Base-by-base conservation (phyloP, 2,888 invertebrate species). In the Eristalis pertinax region DNA sequence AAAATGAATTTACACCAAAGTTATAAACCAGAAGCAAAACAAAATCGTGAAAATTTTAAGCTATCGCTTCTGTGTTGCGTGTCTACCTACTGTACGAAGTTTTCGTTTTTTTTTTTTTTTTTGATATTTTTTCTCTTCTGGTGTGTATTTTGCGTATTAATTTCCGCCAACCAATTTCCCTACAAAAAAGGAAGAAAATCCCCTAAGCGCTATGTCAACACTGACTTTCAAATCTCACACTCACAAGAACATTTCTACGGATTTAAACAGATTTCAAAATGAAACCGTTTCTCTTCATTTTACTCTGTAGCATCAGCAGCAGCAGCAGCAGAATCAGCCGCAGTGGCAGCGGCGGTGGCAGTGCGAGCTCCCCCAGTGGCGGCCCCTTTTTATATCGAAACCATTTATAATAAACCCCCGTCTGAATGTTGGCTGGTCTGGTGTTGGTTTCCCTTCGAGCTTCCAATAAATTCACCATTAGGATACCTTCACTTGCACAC, bases 381-480 rank as follows among this genome's bases (percentile, higher is more conserved):
- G 32, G 43, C 62, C 26, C 32, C 68, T 85, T 78, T 86, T 83
- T 83, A 86, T 79, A 86, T 82, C 78, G 86, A 83, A 86, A 78
- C 83, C 82, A 86, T 86, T 86, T 86, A 82, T 86, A 74, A 86
- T 83, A 83, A 78, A 64, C 74, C 83, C 70, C 77, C 62, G 83
- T 62, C 62, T 70, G 70, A 78, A 86, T 77, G 81, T 65, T 80
- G 80, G 50, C 38, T 67, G 43, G 62, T 58, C 58, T 70, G 67
- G 67, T 77, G 82, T 78, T 78, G 70, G 74, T 73, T 77, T 77
- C 73, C 60, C 82, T 78, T 70, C 50, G 73, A 82, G 82, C 70
- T 78, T 86, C 78, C 86, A 86, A 83, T 86, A 86, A 86, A 86
- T 86, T 83, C 78, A 50, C 82, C 83, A 86, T 86, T 83, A 86